phyloP scores from a whole-genome alignment of 2,797 vertebrate species.

The Lepilemur septentrionalis region DNA sequence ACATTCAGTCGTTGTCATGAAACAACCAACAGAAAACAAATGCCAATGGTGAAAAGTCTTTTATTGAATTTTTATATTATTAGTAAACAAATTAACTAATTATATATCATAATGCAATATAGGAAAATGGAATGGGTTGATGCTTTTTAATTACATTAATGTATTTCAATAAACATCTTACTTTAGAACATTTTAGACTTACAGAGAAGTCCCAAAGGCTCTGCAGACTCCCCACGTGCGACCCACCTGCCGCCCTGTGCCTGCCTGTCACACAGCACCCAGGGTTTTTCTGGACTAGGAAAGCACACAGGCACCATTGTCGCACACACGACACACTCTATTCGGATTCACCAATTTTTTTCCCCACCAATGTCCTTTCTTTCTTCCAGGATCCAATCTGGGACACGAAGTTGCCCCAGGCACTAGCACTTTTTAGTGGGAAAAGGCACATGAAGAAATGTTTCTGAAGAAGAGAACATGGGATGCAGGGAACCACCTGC shows the following conservation, averaged over 20 bases:
- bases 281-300: not conserved
- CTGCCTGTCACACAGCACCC: accelerated
- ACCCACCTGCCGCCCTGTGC: too few relatives aligned
- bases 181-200: not conserved
- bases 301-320: accelerated
- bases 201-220: not conserved
- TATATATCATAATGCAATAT: too few relatives aligned
- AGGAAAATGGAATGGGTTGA: not conserved
- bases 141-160: not conserved
- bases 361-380: not conserved
- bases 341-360: not conserved
- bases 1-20: accelerated
- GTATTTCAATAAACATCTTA: not conserved
- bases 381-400: not conserved
- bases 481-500: accelerated
- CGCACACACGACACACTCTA: not conserved
- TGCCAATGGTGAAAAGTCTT: not conserved
- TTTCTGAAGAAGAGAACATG: accelerated
- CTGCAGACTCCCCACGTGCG: not conserved
- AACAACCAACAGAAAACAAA: not conserved
- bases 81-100: not conserved
- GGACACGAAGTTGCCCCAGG: accelerated
- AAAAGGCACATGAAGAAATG: not conserved
- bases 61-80: not conserved
- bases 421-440: not conserved